Evolutionary conservation across 2,113 vertebrate genomes (phyloP).

Genomic region (Pungitius pungitius): DNA sequence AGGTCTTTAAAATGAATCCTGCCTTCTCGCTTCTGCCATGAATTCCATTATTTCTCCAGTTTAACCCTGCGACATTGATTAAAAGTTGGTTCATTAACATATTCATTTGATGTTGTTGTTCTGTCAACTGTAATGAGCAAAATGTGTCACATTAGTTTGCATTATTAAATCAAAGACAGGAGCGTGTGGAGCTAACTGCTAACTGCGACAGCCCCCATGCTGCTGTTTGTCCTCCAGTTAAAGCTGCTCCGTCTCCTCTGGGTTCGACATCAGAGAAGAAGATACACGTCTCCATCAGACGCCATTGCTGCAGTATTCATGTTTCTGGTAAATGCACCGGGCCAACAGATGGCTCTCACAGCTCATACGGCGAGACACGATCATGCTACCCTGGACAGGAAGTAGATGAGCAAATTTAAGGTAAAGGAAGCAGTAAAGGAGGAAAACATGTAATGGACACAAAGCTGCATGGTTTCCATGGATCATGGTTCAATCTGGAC

Average conservation of each 20-base stretch:
- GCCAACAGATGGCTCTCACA: neutral
- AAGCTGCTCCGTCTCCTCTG: neutral
- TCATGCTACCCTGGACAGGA: too few species aligned
- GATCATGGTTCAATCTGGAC: too few species aligned
- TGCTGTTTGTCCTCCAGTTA: slow-evolving; percentile 18
- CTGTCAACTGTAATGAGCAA: slow-evolving; percentile 5
- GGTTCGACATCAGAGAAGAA: neutral
- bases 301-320: neutral
- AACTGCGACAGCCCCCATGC: slow-evolving; percentile 18
- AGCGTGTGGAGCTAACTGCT: slow-evolving; percentile 10
- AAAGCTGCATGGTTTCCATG: too few species aligned
- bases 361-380: too few species aligned
- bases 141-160: slow-evolving; percentile 9
- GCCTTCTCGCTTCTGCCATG: neutral
- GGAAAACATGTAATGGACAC: too few species aligned
- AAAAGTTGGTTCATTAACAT: neutral
- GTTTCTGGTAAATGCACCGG: neutral
- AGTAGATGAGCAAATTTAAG: too few species aligned
- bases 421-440: too few species aligned
- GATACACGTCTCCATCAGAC: neutral
- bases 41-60: slow-evolving; percentile 11
- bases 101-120: neutral
- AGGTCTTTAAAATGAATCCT: neutral
- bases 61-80: slow-evolving; percentile 21
- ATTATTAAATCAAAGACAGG: slow-evolving; percentile 36